Conservation (phyloP, 2,888 invertebrate genomes). For the Dysmachus trigonus region DNA sequence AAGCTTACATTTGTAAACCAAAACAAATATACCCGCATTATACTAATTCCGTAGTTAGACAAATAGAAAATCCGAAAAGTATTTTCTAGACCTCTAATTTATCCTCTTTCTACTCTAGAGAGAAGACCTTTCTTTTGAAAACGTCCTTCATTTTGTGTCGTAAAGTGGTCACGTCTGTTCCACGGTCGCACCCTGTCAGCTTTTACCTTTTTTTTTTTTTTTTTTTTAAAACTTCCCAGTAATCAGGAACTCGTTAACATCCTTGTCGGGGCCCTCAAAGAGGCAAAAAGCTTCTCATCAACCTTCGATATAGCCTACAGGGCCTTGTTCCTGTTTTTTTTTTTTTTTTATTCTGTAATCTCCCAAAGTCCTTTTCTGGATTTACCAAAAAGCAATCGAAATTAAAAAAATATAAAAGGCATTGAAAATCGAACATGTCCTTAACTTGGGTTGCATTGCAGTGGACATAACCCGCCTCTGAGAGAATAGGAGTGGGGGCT, state of each 20-base stretch:
- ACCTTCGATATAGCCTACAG: background rate
- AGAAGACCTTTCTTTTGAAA: background rate
- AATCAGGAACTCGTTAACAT: background rate
- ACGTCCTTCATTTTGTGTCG: background rate
- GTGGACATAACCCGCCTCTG: background rate
- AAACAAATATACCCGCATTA: background rate
- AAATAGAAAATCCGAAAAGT: background rate
- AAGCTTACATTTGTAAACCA: too few relatives aligned
- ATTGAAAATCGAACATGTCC: background rate
- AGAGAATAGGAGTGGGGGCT: background rate
- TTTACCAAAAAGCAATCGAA: background rate
- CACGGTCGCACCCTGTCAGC: background rate
- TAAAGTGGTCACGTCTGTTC: background rate
- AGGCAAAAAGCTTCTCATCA: background rate
- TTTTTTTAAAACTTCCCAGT: background rate
- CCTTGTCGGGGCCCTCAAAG: background rate
- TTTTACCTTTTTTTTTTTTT: background rate
- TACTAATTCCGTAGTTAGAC: background rate
- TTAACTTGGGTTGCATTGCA: background rate
- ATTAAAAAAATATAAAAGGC: background rate
- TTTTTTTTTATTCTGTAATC: background rate
- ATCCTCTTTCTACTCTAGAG: background rate
- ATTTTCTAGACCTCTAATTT: background rate
- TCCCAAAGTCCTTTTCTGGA: background rate
- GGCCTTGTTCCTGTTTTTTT: background rate